Evolutionary conservation across 2,113 vertebrate species (phyloP), one percentile per base, ranked within the genome.

Genomic region (Hymenochirus boettgeri): DNA sequence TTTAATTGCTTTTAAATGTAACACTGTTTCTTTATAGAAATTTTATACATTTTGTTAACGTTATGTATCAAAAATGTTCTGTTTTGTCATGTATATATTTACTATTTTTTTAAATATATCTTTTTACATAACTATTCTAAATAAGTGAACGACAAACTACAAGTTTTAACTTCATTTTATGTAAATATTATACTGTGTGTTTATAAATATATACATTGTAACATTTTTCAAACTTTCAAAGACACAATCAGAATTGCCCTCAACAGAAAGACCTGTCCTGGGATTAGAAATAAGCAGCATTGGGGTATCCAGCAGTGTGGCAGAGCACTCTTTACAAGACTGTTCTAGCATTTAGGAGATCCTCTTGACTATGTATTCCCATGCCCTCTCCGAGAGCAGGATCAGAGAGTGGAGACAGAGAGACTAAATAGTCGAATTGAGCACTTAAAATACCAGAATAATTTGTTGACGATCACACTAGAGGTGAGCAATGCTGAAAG

Each of bases 151-250:
- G n/a, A n/a, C n/a, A n/a, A n/a, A n/a, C n/a, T n/a, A n/a, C n/a
- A n/a, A n/a, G n/a, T n/a, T n/a, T n/a, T n/a, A n/a, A n/a, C n/a
- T n/a, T n/a, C n/a, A n/a, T n/a, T n/a, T n/a, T n/a, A n/a, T n/a
- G n/a, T n/a, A n/a, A n/a, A n/a, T n/a, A n/a, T n/a, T n/a, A n/a
- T n/a, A n/a, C n/a, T n/a, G n/a, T n/a, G n/a, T n/a, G n/a, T n/a
- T n/a, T n/a, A n/a, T n/a, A n/a, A n/a, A n/a, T n/a, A n/a, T n/a
- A n/a, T n/a, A n/a, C n/a, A n/a, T n/a, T n/a, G n/a, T n/a, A n/a
- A n/a, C n/a, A n/a, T n/a, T n/a, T n/a, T n/a, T 94, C 47, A 94
- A 93, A 72, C 77, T 94, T n/a, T 93, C 91, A 50, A 94, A 93
- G 77, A 93, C 91, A 5, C 86, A 90, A 72, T 91, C 90, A 0